Conservation (phyloP, 2,113 vertebrate genomes). For the Acinonyx jubatus region DNA sequence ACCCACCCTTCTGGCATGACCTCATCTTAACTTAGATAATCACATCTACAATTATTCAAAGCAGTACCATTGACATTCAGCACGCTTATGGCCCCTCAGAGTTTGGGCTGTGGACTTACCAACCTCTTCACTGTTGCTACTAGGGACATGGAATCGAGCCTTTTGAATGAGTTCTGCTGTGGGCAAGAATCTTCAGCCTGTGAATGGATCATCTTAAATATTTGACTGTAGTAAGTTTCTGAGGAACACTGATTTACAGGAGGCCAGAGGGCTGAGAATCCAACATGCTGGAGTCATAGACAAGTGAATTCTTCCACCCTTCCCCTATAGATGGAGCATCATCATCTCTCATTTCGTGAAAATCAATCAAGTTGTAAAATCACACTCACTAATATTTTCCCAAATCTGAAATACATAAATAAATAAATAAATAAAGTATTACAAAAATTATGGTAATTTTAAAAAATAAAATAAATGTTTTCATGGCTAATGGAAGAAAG, state of each 20-base stretch:
- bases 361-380: background rate
- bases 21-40: background rate
- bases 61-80: background rate
- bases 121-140: background rate
- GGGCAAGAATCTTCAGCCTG: background rate
- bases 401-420: background rate
- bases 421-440: background rate
- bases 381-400: background rate
- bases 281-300: background rate
- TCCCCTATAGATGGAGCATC: background rate
- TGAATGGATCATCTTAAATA: too few species aligned
- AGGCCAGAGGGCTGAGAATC: background rate
- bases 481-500: background rate
- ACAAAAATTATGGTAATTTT: background rate
- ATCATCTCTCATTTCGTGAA: background rate
- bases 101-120: background rate
- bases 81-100: background rate
- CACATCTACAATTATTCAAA: background rate
- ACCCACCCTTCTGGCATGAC: background rate
- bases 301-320: background rate
- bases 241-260: background rate
- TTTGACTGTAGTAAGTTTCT: background rate
- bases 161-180: rapidly evolving
- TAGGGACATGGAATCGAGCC: too few species aligned
- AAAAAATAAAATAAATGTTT: background rate